These are phyloP conservation scores for Sternarchorhynchus goeldii DNA, from an alignment of 2,797 vertebrate genomes.

Conservation along the genomic window DNA sequence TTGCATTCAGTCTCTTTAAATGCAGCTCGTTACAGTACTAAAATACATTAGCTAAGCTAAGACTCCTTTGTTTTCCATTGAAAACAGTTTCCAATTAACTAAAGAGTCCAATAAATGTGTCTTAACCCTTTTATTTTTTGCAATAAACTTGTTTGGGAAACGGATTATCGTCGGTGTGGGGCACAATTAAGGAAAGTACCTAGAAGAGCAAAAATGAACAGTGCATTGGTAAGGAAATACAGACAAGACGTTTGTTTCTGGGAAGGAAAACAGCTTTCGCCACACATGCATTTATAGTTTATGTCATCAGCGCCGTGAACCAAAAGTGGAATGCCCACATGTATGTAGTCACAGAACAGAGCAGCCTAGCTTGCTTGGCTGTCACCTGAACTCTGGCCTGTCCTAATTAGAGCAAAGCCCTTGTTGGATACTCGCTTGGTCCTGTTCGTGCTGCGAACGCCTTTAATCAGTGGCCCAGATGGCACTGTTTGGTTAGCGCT, in stretches of 20 bases:
- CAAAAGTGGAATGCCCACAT: not conserved
- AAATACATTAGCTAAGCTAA: not conserved
- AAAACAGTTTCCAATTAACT: slow-evolving; percentile 35
- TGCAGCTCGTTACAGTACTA: not conserved
- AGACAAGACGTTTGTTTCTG: not conserved
- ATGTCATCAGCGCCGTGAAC: not conserved
- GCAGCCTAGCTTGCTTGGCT: not conserved
- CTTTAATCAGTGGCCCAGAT: slow-evolving; percentile 40
- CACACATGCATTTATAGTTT: too few species aligned
- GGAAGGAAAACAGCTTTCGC: not conserved
- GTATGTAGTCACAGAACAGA: not conserved
- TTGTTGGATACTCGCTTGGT: not conserved
- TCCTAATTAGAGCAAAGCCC: slow-evolving; percentile 15
- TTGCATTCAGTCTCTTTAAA: not conserved
- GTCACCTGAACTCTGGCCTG: slow-evolving; percentile 4
- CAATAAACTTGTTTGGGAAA: slow-evolving; percentile 14
- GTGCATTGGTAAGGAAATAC: not conserved
- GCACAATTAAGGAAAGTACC: slow-evolving; percentile 26
- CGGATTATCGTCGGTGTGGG: slow-evolving; percentile 20
- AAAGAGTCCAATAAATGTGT: slow-evolving; percentile 32
- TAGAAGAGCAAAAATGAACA: slow-evolving; percentile 6
- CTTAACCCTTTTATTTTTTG: slow-evolving; percentile 32
- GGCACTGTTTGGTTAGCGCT: slow-evolving; percentile 24
- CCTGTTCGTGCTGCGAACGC: not conserved
- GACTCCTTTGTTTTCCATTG: slow-evolving; percentile 28